Percentiles rank a stretch among this genome's conserved stretches.
Evolutionary conservation across 2,113 vertebrate genomes (phyloP).

Genomic region (Passer montanus): DNA sequence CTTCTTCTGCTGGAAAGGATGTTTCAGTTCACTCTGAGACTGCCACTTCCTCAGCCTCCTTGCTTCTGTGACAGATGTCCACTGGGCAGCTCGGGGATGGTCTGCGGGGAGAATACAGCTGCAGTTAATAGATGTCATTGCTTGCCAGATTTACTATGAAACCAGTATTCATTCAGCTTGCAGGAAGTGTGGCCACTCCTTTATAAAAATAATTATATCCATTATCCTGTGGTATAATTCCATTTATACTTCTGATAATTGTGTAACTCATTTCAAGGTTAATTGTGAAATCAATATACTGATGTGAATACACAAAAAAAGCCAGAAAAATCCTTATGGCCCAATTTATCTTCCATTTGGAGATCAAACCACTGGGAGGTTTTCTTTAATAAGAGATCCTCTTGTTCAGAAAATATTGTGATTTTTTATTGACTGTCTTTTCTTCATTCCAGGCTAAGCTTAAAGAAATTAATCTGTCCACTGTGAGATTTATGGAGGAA

Average conservation of each 20-base stretch:
- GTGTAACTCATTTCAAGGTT: neutral
- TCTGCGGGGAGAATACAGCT: neutral
- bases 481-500: conserved; percentile 94
- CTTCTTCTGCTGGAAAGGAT: neutral
- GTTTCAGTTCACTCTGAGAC: neutral
- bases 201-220: neutral
- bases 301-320: neutral
- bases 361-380: neutral
- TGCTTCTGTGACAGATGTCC: neutral
- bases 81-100: neutral
- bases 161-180: neutral
- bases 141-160: neutral
- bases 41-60: neutral
- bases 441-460: conserved; percentile 83
- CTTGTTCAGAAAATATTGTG: neutral
- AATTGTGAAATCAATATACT: neutral
- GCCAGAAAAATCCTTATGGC: neutral
- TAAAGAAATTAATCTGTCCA: conserved; percentile 91
- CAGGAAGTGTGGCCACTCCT: neutral
- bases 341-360: neutral
- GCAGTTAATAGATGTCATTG: neutral
- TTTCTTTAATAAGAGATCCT: neutral
- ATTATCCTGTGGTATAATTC: neutral
- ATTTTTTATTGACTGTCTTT: neutral
- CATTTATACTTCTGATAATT: neutral